A percentile compares a stretch with the other conserved stretches of the same genome.
phyloP scores from a whole-genome alignment of 1,140 invertebrate species.

The Bombus pascuorum region DNA sequence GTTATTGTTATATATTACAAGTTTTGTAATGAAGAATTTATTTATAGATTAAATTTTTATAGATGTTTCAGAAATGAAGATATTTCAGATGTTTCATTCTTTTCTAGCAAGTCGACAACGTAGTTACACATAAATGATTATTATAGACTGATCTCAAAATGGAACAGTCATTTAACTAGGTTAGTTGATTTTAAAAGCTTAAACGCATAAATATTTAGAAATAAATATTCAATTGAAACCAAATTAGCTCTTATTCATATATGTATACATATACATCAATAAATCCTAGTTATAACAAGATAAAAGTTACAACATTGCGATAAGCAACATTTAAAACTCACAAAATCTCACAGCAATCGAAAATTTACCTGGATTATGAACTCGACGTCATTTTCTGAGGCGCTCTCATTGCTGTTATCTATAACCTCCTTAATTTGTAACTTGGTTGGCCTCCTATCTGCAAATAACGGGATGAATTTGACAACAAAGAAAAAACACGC shows the following conservation, averaged over 20 bases:
- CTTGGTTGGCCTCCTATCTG: constrained; percentile 71
- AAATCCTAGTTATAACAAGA: background rate
- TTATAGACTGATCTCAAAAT: background rate
- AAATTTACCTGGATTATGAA: constrained; percentile 78
- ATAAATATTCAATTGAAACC: background rate
- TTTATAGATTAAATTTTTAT: no score
- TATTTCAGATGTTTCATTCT: background rate
- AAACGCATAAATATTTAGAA: background rate
- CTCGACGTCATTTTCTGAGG: constrained; percentile 77
- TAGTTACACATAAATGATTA: background rate
- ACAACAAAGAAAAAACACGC: background rate
- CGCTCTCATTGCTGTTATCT: constrained; percentile 72
- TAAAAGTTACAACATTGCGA: background rate
- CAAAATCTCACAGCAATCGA: background rate
- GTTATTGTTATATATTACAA: no score
- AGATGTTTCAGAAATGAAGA: no score
- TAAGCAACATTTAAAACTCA: background rate
- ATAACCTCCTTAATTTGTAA: constrained; percentile 79
- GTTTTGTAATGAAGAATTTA: no score
- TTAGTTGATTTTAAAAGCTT: background rate
- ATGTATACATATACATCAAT: background rate
- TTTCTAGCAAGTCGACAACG: background rate
- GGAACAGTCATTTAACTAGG: background rate
- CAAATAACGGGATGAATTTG: background rate
- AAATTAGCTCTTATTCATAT: background rate